Evolutionary conservation across 2,113 vertebrate genomes (phyloP), one percentile per base, ranked within the genome.

Genomic region (Corythornis madagascariensis): DNA sequence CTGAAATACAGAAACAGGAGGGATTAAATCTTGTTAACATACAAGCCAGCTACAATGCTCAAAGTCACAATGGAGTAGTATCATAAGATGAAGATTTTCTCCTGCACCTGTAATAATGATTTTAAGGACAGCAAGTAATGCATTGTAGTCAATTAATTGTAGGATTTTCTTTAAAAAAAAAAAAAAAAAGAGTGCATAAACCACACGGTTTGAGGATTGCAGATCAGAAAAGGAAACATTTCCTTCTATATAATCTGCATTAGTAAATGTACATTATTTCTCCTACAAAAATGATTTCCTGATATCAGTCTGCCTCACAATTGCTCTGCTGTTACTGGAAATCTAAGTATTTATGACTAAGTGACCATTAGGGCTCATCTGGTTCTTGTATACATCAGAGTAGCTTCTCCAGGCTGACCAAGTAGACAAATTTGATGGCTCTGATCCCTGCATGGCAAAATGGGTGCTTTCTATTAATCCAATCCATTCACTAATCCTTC

Each of bases 361-460:
- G 63, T 89, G 89, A 92, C 63, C 45, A 83, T 65, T 55, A 94
- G 77, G 89, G 38, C 73, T 88, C 86, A 75, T 66, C 22, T 86
- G 65, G 61, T 67, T 90, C 87, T 90, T 74, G 16, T 81, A 15
- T 33, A 18, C 59, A 82, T 57, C 81, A 72, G 61, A 87, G 43
- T 35, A 69, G 15, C 74, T 94, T 57, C 65, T 90, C 45, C 25
- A 88, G 80, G 38, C 80, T 83, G 64, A 67, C 19, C 0, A 0
- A 81, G 57, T 9, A 53, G 83, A 67, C 60, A 90, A 88, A 90
- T 86, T 72, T 86, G 83, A 80, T 61, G 86, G 70, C 65, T 92
- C 40, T 89, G 84, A 89, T 84, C 45, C 53, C 74, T 72, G 65
- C 45, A 45, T 52, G 66, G 61, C 45, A 67, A n/a, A 16, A 70